phyloP scores from a whole-genome alignment of 2,797 vertebrate species.

The Champsocephalus gunnari region DNA sequence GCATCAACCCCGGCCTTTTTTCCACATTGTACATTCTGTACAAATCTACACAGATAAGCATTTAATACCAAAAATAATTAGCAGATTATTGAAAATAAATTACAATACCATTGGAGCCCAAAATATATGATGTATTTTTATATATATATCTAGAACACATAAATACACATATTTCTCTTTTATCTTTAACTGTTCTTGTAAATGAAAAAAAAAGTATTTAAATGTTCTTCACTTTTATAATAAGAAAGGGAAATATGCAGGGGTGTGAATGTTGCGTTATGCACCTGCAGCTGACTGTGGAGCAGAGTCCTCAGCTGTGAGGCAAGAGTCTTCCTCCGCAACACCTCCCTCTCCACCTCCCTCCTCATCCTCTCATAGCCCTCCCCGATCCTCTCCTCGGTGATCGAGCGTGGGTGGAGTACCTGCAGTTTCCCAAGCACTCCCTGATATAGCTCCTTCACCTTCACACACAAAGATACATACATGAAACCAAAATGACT shows the following conservation, averaged over 20 bases:
- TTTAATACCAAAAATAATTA: neutral
- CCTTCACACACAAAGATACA: conserved; percentile 77
- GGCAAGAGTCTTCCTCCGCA: conserved; percentile 79
- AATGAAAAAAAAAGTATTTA: neutral
- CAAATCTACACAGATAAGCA: neutral
- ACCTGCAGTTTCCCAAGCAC: conserved; percentile 80
- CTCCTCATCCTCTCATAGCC: conserved; percentile 71
- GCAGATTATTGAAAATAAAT: neutral
- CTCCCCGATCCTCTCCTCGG: conserved; percentile 60
- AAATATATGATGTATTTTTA: neutral
- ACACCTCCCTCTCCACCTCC: conserved; percentile 87
- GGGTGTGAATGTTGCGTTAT: neutral
- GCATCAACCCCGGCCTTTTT: neutral
- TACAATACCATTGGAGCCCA: neutral
- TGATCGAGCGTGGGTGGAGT: conserved; percentile 70
- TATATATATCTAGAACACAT: neutral
- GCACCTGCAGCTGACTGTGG: conserved; percentile 81
- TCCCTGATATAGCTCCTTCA: conserved; percentile 86
- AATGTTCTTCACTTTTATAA: neutral
- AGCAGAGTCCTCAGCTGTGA: conserved; percentile 81
- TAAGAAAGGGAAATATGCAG: neutral
- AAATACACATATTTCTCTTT: neutral
- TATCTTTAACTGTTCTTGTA: neutral
- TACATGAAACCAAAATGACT: neutral
- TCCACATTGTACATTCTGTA: neutral